Conservation (phyloP, 2,888 invertebrate species). For the Dysmachus trigonus region DNA sequence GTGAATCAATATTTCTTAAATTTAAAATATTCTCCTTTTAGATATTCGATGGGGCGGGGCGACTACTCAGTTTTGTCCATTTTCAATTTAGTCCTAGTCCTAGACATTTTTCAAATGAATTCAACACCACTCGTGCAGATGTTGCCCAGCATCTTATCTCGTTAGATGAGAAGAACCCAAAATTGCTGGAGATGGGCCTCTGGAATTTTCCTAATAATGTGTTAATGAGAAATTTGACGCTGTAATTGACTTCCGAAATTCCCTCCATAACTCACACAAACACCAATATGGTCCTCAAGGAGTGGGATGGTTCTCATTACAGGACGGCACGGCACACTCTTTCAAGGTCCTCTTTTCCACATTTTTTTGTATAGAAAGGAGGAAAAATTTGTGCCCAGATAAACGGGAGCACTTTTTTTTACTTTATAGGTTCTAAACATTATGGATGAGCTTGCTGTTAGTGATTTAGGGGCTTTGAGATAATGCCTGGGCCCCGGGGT, state of each 20-base stretch:
- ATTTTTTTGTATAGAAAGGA: not conserved
- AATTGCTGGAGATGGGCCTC: not conserved
- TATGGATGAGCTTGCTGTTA: not conserved
- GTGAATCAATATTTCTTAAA: no score
- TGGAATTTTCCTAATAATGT: slow-evolving; percentile 48
- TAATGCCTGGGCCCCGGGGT: not conserved
- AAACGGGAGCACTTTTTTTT: not conserved
- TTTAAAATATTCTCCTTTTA: not conserved
- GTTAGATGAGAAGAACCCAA: not conserved
- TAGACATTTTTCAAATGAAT: not conserved
- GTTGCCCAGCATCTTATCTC: slow-evolving; percentile 8
- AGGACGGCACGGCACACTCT: not conserved
- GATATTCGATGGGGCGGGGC: not conserved
- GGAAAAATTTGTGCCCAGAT: not conserved
- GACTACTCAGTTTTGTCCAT: not conserved
- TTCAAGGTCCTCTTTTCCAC: not conserved
- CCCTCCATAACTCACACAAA: slow-evolving; percentile 37
- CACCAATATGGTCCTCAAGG: not conserved
- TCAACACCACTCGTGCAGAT: not conserved
- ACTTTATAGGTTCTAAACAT: not conserved
- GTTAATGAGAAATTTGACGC: slow-evolving; percentile 48
- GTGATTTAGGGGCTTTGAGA: not conserved
- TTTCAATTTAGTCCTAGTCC: slow-evolving; percentile 3
- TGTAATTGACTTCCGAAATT: slow-evolving; percentile 46
- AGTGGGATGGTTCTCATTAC: not conserved